These are phyloP conservation scores for Chydorus sphaericus DNA, from an alignment of 2,888 invertebrate species.

Conservation along the genomic window DNA sequence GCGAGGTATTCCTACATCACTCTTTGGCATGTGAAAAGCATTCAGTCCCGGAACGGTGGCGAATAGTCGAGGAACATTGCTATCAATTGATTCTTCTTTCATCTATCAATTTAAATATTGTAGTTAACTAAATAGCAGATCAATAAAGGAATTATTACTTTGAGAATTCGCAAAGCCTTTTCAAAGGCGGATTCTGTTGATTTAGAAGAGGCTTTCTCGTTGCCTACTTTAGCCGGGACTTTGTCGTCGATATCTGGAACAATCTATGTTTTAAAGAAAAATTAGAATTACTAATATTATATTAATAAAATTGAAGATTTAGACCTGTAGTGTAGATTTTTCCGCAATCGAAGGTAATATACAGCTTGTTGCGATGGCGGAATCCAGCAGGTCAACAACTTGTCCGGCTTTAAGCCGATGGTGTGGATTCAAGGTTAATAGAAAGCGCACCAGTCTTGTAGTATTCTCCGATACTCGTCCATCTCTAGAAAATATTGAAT, in stretches of 20 bases:
- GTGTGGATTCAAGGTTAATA: slow-evolving; percentile 50
- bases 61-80: background rate
- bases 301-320: background rate
- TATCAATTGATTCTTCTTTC: background rate
- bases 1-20: too few relatives aligned
- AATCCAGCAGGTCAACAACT: slow-evolving; percentile 43
- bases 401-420: slow-evolving; percentile 49
- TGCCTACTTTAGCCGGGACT: background rate
- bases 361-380: slow-evolving; percentile 32
- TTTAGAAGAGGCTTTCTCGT: background rate
- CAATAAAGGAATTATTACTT: background rate
- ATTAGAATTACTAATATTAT: background rate
- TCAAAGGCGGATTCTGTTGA: slow-evolving; percentile 1
- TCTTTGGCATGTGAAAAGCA: background rate
- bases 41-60: background rate
- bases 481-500: slow-evolving; percentile 29
- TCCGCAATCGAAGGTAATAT: background rate
- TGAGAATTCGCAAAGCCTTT: background rate
- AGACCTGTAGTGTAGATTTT: background rate
- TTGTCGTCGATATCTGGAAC: slow-evolving; percentile 9
- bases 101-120: background rate
- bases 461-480: slow-evolving; percentile 46
- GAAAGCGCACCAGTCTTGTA: slow-evolving; percentile 45
- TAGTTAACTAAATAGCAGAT: too few relatives aligned
- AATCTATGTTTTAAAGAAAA: background rate